Conservation (phyloP, 1,140 invertebrate genomes). For the Eumaeus atala region DNA sequence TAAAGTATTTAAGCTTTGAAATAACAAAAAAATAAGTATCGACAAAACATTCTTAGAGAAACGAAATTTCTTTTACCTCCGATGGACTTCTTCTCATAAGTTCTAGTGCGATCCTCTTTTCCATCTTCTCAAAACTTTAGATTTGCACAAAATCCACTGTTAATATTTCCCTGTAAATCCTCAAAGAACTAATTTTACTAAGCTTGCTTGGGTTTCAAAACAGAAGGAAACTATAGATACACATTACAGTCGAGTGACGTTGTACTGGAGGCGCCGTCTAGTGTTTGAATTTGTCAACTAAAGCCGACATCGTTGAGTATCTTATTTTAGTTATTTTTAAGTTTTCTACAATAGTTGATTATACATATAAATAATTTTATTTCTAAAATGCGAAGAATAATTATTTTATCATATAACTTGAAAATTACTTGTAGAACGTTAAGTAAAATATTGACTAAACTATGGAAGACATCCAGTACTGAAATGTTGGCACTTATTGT, state of each 20-base stretch:
- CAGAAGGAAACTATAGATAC: conserved; percentile 74
- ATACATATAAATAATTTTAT: background rate
- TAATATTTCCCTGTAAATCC: conserved; percentile 43
- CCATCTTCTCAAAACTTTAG: conserved; percentile 78
- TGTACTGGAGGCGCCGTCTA: conserved; percentile 59
- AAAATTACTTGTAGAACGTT: background rate
- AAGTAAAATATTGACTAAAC: background rate
- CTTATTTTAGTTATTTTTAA: conserved; percentile 26
- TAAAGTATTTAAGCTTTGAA: conserved; percentile 8
- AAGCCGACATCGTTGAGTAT: conserved; percentile 42
- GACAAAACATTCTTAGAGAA: conserved; percentile 71
- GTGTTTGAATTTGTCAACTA: conserved; percentile 44
- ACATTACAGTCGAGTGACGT: conserved; percentile 66
- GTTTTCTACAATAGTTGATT: background rate
- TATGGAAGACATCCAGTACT: background rate
- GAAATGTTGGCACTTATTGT: background rate
- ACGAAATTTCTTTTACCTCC: conserved; percentile 80
- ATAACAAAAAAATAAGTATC: conserved; percentile 60
- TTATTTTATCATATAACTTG: background rate
- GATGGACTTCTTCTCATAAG: conserved; percentile 87
- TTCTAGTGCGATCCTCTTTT: conserved; percentile 93
- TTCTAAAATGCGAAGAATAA: background rate
- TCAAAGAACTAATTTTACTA: conserved; percentile 65
- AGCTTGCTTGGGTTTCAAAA: conserved; percentile 75
- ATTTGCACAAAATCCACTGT: conserved; percentile 52